Evolutionary conservation across 2,113 vertebrate genomes (phyloP).

Genomic region (Protobothrops mucrosquamatus): DNA sequence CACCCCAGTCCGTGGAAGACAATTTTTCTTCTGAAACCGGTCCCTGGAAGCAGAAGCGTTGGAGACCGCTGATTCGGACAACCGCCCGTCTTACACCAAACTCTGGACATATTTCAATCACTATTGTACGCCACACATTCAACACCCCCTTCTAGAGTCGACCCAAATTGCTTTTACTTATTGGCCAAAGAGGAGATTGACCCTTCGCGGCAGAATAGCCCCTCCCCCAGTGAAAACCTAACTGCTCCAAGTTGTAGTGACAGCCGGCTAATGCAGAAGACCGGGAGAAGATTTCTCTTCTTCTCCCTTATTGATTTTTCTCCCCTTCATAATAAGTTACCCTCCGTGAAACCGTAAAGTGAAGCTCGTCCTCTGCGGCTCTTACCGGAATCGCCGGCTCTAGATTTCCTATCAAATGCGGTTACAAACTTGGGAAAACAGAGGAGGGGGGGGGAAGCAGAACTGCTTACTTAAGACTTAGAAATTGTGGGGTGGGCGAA

Average conservation of each 20-base stretch:
- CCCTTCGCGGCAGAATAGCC: not conserved
- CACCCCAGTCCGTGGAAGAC: too few species aligned
- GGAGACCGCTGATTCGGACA: too few species aligned
- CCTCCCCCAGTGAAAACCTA: not conserved
- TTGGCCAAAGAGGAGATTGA: not conserved
- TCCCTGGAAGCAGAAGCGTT: too few species aligned
- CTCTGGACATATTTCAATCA: too few species aligned
- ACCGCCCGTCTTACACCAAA: too few species aligned
- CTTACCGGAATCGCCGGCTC: conserved; percentile 5
- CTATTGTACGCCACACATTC: too few species aligned
- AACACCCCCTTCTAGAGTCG: too few species aligned
- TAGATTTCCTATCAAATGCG: conserved; percentile 25
- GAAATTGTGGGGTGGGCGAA: not conserved
- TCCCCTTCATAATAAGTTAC: conserved; percentile 23
- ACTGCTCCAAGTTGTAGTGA: not conserved
- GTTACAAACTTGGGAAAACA: not conserved
- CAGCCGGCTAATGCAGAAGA: not conserved
- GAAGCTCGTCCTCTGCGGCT: not conserved
- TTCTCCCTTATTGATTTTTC: conserved; percentile 18
- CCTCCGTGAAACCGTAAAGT: conserved; percentile 2
- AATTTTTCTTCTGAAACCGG: too few species aligned
- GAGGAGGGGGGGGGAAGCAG: not conserved
- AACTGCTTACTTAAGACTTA: not conserved
- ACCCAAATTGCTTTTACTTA: not conserved
- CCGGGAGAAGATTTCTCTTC: too few species aligned